Conservation (phyloP, 35 echinoderm and acorn worm genomes). For the Chiridota heheva region DNA sequence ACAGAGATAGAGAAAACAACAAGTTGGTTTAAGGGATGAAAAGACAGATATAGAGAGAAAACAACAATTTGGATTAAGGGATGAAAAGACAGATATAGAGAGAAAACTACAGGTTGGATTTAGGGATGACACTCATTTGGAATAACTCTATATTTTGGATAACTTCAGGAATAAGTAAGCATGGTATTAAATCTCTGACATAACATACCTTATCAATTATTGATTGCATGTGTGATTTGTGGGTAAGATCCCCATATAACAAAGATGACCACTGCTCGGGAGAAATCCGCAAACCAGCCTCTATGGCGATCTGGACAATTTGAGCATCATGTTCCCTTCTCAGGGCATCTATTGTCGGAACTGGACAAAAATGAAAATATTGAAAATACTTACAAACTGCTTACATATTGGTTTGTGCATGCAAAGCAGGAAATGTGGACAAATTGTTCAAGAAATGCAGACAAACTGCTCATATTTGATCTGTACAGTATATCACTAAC, state of each 20-base stretch:
- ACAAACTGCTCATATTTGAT: not conserved
- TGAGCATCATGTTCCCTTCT: conserved; percentile 94
- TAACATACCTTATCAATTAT: conserved; percentile 95
- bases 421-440: not conserved
- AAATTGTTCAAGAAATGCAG: not conserved
- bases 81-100: too few relatives aligned
- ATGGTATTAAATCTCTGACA: not conserved
- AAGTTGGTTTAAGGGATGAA: too few relatives aligned
- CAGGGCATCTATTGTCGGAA: conserved; percentile 93
- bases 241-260: conserved; percentile 89
- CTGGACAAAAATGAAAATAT: conserved; percentile 31
- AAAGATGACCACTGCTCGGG: conserved; percentile 98
- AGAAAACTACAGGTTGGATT: too few relatives aligned
- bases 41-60: too few relatives aligned
- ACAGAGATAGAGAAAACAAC: too few relatives aligned
- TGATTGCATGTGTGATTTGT: conserved; percentile 99
- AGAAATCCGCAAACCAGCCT: conserved; percentile 91
- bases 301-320: conserved; percentile 98
- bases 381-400: not conserved
- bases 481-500: not conserved
- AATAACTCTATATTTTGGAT: too few relatives aligned
- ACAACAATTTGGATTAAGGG: too few relatives aligned
- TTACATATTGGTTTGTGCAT: not conserved
- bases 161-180: not conserved
- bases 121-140: too few relatives aligned